phyloP scores from a whole-genome alignment of 2,888 invertebrate species.

The Pharmacophagus antenor region DNA sequence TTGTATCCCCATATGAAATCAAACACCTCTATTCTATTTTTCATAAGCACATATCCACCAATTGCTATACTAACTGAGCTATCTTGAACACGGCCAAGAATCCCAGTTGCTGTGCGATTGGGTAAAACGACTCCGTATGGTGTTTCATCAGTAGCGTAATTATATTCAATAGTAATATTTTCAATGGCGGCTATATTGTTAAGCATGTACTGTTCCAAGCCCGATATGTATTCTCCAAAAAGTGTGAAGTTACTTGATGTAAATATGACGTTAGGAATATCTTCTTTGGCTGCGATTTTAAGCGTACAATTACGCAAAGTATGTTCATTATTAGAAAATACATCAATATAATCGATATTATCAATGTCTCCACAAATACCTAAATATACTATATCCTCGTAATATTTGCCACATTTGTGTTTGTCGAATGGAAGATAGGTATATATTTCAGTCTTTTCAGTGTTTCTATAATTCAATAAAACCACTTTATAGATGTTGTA shows the following conservation, averaged over 20 bases:
- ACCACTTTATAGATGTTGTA: conserved; percentile 46
- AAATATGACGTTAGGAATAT: conserved; percentile 47
- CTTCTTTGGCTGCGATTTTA: conserved; percentile 44
- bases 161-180: conserved; percentile 44
- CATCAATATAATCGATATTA: conserved; percentile 29
- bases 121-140: conserved; percentile 46
- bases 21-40: conserved; percentile 50
- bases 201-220: conserved; percentile 54
- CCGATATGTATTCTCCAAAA: conserved; percentile 39
- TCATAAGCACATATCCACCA: conserved; percentile 51
- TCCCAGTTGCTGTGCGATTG: conserved; percentile 51
- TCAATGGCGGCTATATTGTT: conserved; percentile 45
- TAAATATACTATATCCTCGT: conserved; percentile 39
- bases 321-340: conserved; percentile 36
- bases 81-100: conserved; percentile 44
- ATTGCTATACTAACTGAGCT: conserved; percentile 47
- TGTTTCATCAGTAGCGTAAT: conserved; percentile 33
- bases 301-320: conserved; percentile 47
- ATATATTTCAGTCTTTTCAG: conserved; percentile 35
- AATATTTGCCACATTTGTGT: conserved; percentile 45
- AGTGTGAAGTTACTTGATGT: conserved; percentile 40
- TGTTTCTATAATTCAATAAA: conserved; percentile 39
- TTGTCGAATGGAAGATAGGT: conserved; percentile 49
- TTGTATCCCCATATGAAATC: conserved; percentile 56
- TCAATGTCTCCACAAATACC: conserved; percentile 41